A percentile compares a stretch with the other conserved stretches of the same genome.
These are phyloP conservation scores for Muntiacus muntjak DNA, from an alignment of 2,113 vertebrate genomes.

Conservation along the genomic window DNA sequence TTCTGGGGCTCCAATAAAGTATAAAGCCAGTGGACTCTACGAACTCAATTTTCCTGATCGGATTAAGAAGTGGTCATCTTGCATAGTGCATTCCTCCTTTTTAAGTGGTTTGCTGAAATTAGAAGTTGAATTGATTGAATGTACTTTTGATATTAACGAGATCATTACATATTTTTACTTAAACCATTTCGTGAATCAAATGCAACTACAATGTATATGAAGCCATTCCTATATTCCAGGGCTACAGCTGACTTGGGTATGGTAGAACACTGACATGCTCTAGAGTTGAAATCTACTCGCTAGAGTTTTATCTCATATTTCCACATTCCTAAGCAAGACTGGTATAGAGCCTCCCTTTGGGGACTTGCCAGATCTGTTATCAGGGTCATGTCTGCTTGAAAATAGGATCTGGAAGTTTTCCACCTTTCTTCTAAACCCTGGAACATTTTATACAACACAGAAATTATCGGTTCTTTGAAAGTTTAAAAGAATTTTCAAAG, in stretches of 20 bases:
- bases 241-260: neutral
- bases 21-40: neutral
- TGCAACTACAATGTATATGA: neutral
- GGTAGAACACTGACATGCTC: neutral
- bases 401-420: constrained; percentile 47
- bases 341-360: neutral
- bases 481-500: constrained; percentile 30
- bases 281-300: neutral
- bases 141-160: neutral
- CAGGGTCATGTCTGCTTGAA: constrained; percentile 48
- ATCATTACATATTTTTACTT: neutral
- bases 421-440: constrained; percentile 22
- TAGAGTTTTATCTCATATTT: constrained; percentile 48
- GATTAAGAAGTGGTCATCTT: neutral
- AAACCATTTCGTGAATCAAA: neutral
- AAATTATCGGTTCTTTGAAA: constrained; percentile 31
- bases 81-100: neutral
- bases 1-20: neutral
- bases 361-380: constrained; percentile 33
- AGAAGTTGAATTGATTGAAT: neutral
- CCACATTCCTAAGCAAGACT: constrained; percentile 8
- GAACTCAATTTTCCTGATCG: neutral
- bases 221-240: neutral
- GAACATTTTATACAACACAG: constrained; percentile 38
- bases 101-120: neutral